Evolutionary conservation across 2,797 vertebrate species (phyloP).

Genomic region (Propithecus perrieri): DNA sequence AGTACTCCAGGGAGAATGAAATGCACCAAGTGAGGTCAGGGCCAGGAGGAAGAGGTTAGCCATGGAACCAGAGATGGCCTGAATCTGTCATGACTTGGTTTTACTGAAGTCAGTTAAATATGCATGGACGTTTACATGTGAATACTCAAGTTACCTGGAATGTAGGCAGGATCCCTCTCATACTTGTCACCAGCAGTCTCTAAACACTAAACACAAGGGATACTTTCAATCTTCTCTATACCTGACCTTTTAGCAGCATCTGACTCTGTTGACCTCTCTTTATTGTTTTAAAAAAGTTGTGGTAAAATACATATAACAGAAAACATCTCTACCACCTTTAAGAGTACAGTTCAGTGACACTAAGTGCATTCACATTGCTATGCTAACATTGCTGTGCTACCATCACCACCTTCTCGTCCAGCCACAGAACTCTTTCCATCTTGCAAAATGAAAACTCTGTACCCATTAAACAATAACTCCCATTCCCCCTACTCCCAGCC

Average conservation of each 20-base stretch:
- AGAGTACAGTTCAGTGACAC: neutral
- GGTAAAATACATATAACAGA: neutral
- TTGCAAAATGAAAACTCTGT: neutral
- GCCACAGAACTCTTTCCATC: neutral
- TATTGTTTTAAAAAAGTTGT: neutral
- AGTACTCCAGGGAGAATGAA: neutral
- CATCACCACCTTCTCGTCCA: neutral
- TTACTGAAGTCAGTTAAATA: conserved; percentile 1
- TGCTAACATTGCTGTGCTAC: too few relatives aligned
- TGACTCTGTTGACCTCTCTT: neutral
- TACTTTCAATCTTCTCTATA: neutral
- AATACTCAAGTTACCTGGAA: neutral
- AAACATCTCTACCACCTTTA: neutral
- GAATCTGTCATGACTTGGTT: conserved; percentile 7
- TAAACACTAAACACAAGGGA: neutral
- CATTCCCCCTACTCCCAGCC: accelerated
- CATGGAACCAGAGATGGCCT: neutral
- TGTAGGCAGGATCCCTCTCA: neutral
- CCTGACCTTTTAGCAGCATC: neutral
- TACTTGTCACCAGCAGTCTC: neutral
- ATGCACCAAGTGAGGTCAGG: neutral
- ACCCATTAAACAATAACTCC: neutral
- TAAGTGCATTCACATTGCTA: neutral
- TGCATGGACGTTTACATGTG: neutral
- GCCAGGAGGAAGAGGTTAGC: neutral